Conservation (phyloP, 2,797 vertebrate species). For the Diglossa cyanea region DNA sequence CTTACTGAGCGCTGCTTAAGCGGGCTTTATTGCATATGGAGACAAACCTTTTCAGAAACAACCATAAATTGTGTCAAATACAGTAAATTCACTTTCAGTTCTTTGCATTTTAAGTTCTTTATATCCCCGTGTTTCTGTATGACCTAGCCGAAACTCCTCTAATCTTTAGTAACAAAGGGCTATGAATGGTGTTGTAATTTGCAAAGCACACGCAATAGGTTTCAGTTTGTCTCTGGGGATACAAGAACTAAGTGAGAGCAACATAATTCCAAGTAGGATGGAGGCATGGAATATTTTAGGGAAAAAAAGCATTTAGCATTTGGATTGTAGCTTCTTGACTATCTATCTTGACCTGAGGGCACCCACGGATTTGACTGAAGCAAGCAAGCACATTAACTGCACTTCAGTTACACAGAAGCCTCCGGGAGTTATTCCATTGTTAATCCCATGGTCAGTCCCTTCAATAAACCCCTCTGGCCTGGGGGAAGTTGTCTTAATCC, state of each 20-base stretch:
- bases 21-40: rapidly evolving
- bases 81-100: neutral
- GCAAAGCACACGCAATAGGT: rapidly evolving
- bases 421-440: neutral
- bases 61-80: neutral
- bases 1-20: neutral
- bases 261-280: neutral
- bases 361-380: neutral
- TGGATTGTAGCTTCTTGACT: neutral
- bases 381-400: neutral
- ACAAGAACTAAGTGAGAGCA: neutral
- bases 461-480: neutral
- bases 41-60: neutral
- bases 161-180: too few relatives aligned
- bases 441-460: rapidly evolving
- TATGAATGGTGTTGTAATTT: rapidly evolving
- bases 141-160: neutral
- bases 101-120: neutral
- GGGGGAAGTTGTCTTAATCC: neutral
- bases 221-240: neutral
- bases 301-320: neutral
- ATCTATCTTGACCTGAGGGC: neutral
- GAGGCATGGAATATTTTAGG: neutral
- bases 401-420: neutral
- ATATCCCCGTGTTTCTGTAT: rapidly evolving